These are phyloP conservation scores for Camelus dromedarius DNA, from an alignment of 2,113 vertebrate genomes.

Conservation along the genomic window DNA sequence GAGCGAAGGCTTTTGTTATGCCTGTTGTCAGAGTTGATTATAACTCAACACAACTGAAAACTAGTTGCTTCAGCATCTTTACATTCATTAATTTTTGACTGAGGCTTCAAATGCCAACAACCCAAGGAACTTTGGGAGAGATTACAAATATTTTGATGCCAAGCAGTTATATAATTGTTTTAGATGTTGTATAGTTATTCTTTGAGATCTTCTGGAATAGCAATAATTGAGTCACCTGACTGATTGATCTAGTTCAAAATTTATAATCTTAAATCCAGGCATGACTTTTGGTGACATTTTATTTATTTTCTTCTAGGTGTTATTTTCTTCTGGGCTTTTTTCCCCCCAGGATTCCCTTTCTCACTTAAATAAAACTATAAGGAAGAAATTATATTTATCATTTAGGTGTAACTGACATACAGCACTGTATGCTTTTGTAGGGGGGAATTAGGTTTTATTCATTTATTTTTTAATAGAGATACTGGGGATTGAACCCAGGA, in stretches of 20 bases:
- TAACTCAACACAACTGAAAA: constrained; percentile 45
- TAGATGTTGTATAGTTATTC: background rate
- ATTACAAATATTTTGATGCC: constrained; percentile 51
- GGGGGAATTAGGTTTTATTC: no score
- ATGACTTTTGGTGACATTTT: constrained; percentile 53
- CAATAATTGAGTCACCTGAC: background rate
- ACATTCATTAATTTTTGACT: constrained; percentile 39
- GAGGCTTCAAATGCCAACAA: constrained; percentile 18
- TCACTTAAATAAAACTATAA: constrained; percentile 18
- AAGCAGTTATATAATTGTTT: constrained; percentile 35
- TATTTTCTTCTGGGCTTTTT: constrained; percentile 13
- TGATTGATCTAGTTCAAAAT: constrained; percentile 36
- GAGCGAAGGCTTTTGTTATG: constrained; percentile 13
- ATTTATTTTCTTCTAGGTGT: constrained; percentile 22
- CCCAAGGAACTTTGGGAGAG: background rate
- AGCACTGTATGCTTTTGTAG: no score
- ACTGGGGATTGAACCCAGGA: no score
- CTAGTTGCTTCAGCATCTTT: background rate
- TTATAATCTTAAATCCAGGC: constrained; percentile 43
- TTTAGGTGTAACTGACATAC: no score
- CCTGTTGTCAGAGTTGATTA: background rate
- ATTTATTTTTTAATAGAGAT: no score
- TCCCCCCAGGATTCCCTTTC: background rate
- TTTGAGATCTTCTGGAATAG: constrained; percentile 28
- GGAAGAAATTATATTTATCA: no score